A percentile compares a stretch with the other conserved stretches of the same genome.
These are phyloP conservation scores for Leptodactylus fuscus DNA, from an alignment of 2,113 vertebrate species.

Conservation along the genomic window DNA sequence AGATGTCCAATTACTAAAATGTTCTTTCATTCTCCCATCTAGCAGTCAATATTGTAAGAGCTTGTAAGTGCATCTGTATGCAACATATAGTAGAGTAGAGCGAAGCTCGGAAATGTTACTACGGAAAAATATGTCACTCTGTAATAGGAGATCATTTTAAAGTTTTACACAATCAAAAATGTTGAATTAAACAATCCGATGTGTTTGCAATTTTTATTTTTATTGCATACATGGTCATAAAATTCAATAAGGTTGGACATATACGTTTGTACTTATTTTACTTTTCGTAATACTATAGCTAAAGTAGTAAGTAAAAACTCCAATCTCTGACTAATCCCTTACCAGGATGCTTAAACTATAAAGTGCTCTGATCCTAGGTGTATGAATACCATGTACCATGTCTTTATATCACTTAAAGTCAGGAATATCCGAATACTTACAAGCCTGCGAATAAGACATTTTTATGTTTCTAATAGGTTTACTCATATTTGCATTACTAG, in stretches of 20 bases:
- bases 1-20: constrained; percentile 29
- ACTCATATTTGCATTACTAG: background rate
- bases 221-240: background rate
- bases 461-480: background rate
- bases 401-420: background rate
- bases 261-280: too few relatives aligned
- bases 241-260: too few relatives aligned
- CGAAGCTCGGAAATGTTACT: too few relatives aligned
- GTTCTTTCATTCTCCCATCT: background rate
- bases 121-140: background rate
- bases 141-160: background rate
- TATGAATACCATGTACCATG: background rate
- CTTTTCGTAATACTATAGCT: too few relatives aligned
- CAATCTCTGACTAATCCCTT: too few relatives aligned
- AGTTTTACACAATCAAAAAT: background rate
- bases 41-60: background rate
- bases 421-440: too few relatives aligned
- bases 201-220: background rate
- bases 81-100: background rate
- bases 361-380: background rate
- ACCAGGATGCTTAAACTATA: background rate
- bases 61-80: background rate
- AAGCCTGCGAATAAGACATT: background rate
- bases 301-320: too few relatives aligned
- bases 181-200: too few relatives aligned